Evolutionary conservation across 2,888 invertebrate genomes (phyloP).

Genomic region (Alloplasta piceator): DNA sequence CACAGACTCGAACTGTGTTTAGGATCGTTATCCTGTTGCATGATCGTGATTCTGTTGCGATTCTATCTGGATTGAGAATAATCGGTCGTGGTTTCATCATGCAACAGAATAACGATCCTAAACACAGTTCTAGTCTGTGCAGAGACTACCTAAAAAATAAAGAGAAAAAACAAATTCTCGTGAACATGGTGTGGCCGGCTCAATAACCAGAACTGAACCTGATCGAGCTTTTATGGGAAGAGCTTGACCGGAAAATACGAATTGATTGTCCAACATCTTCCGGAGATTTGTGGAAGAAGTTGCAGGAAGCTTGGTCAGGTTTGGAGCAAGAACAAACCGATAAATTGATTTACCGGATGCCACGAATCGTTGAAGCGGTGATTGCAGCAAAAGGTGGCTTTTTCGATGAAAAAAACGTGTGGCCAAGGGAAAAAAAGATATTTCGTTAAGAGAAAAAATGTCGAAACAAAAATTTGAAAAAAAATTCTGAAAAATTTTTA

Average conservation of each 20-base stretch:
- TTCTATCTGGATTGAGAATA: no score
- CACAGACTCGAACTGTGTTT: neutral
- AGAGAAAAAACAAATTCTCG: neutral
- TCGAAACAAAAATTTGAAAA: no score
- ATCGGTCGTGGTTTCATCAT: no score
- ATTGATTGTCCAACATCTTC: neutral
- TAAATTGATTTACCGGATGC: neutral
- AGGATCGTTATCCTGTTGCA: neutral
- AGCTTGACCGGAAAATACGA: slow-evolving; percentile 9
- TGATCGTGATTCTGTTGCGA: neutral
- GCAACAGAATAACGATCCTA: no score
- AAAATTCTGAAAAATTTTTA: no score
- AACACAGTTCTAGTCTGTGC: no score
- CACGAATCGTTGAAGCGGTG: no score
- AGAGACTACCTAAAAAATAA: slow-evolving; percentile 5
- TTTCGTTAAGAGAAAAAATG: no score
- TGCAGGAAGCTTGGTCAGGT: neutral
- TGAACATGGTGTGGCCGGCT: neutral
- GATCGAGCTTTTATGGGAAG: neutral
- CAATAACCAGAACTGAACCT: neutral
- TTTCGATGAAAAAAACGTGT: no score
- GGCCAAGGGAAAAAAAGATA: no score
- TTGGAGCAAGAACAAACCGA: neutral
- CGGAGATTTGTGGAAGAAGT: neutral
- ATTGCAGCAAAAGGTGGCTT: no score